Evolutionary conservation across 2,888 invertebrate species (phyloP), one percentile per base, ranked within the genome.

Genomic region (Scaptomyza flava): DNA sequence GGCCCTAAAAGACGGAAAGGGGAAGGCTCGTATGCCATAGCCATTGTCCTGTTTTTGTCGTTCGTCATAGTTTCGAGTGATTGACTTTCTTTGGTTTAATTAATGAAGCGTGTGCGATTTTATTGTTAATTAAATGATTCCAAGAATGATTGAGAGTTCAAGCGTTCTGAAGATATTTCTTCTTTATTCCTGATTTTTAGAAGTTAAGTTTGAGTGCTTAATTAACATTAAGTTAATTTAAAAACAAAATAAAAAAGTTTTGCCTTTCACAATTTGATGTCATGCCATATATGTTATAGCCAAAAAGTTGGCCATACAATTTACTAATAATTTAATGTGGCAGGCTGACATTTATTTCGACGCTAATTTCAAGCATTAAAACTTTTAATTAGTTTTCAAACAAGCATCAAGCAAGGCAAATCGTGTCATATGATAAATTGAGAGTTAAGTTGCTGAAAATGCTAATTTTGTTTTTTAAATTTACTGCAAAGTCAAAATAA

Each of bases 41-140:
- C 47, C 31, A 52, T 59, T 72, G 58, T 62, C 53, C 53, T 52
- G 63, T 51, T 45, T 58, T 47, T 74, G 76, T 51, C 74, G 72
- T 70, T 85, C 77, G 70, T 81, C 77, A 77, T 77, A 67, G 65
- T 78, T 79, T 72, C 87, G 77, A 77, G 69, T 87, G 87, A 80
- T 73, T 84, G 87, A 79, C 69, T 82, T 84, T 84, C n/a, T 81
- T 69, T 87, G 84, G 87, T 84, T 84, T 82, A 84, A 81, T 87
- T 84, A 84, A 84, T 84, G 84, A 84, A 79, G 85, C 87, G 85
- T 85, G 81, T 79, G 77, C 85, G 72, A 77, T 84, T 80, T 82
- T 78, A 80, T 78, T 84, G 84, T 72, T 83, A 79, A 81, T 79
- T 77, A 81, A 81, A 86, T 79, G 62, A 61, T 48, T 65, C 64